Evolutionary conservation across 37 sponge, comb jelly and placozoan species (phyloP).

Genomic region (Chondrilla cf. caribensis): DNA sequence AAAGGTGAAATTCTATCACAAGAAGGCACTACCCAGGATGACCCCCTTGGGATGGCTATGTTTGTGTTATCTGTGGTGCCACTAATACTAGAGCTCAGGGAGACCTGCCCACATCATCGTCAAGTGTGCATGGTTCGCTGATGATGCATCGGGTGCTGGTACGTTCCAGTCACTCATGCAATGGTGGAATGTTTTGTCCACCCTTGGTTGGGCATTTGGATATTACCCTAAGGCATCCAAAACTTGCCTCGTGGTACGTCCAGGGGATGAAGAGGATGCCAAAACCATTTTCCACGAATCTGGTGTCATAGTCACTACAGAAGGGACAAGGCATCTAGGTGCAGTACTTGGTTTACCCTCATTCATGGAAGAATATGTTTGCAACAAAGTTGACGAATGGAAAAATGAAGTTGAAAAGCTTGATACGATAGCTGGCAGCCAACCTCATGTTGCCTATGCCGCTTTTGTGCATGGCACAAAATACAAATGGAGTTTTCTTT

Average conservation of each 20-base stretch:
- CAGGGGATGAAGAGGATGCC: background rate
- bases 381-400: slow-evolving; percentile 4
- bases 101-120: background rate
- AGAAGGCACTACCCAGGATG: slow-evolving; percentile 51
- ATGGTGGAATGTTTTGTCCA: background rate
- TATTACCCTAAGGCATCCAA: slow-evolving; percentile 14
- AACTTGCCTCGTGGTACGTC: background rate
- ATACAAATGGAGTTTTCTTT: slow-evolving; percentile 1
- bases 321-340: slow-evolving; percentile 9
- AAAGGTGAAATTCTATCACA: slow-evolving; percentile 30
- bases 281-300: background rate
- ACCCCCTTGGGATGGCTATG: slow-evolving; percentile 53
- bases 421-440: background rate
- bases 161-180: background rate
- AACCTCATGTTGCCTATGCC: slow-evolving; percentile 20
- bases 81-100: slow-evolving; percentile 12
- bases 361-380: background rate
- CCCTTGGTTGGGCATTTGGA: background rate
- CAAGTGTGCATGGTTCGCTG: background rate
- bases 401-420: background rate
- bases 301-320: background rate
- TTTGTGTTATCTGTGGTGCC: slow-evolving; percentile 36
- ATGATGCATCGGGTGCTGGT: slow-evolving; percentile 8
- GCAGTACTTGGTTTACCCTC: slow-evolving; percentile 4
- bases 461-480: slow-evolving; percentile 6